These are phyloP conservation scores for Nezara viridula DNA, from an alignment of 2,888 invertebrate genomes.

Conservation along the genomic window DNA sequence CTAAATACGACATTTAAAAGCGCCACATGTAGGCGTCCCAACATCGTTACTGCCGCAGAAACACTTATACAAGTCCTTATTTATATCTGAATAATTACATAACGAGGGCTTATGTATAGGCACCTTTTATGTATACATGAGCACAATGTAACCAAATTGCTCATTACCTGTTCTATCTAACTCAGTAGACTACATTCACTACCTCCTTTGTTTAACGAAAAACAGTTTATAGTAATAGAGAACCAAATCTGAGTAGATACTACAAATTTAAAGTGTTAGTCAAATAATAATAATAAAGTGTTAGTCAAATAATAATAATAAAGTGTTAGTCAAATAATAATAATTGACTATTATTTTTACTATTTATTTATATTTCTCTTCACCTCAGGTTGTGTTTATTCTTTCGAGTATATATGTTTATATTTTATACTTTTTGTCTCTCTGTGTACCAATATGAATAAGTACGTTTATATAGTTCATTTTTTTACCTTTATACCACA, in stretches of 20 bases:
- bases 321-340: too few relatives aligned
- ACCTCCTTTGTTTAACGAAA: neutral
- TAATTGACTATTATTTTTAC: too few relatives aligned
- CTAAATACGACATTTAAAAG: neutral
- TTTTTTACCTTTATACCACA: too few relatives aligned
- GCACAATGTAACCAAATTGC: neutral
- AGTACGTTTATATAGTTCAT: too few relatives aligned
- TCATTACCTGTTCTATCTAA: neutral
- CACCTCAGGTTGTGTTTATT: too few relatives aligned
- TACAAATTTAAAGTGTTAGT: too few relatives aligned
- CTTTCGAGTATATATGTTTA: too few relatives aligned
- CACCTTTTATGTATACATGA: neutral
- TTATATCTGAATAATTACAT: constrained; percentile 6
- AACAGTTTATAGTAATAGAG: neutral
- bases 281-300: too few relatives aligned
- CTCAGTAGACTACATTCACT: neutral
- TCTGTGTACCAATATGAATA: too few relatives aligned
- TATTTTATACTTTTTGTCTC: too few relatives aligned
- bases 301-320: too few relatives aligned
- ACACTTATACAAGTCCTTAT: neutral
- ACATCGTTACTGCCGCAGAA: neutral
- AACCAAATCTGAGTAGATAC: neutral
- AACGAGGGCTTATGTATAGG: neutral
- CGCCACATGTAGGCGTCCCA: neutral
- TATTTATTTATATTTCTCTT: too few relatives aligned